Conservation (phyloP, 2,888 invertebrate genomes). For the Trisateles emortualis region DNA sequence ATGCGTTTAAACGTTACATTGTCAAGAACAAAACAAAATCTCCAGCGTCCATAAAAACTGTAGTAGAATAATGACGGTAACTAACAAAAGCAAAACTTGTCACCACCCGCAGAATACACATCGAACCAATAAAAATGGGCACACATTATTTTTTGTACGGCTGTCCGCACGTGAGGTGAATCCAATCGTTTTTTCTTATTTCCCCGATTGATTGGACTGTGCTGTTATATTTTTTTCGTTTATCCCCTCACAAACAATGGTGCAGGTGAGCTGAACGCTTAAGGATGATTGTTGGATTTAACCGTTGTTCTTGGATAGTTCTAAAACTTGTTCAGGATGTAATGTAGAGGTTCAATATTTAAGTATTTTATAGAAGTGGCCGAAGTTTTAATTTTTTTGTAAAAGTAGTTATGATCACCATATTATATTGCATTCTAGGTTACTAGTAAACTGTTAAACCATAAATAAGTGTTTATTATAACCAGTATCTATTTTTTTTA, state of each 20-base stretch:
- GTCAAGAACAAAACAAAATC: neutral
- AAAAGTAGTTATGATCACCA: too few species aligned
- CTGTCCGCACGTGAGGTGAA: constrained; percentile 77
- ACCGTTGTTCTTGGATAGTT: constrained; percentile 45
- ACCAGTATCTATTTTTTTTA: too few species aligned
- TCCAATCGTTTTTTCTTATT: constrained; percentile 78
- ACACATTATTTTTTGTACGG: constrained; percentile 64
- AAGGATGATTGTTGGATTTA: constrained; percentile 48
- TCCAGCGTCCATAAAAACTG: constrained; percentile 14
- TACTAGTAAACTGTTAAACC: too few species aligned
- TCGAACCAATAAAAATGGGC: constrained; percentile 64
- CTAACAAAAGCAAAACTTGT: constrained; percentile 51
- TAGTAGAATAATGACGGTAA: constrained; percentile 47
- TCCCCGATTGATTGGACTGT: constrained; percentile 78
- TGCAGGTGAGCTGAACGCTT: constrained; percentile 72
- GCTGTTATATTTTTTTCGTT: constrained; percentile 68
- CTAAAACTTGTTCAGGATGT: constrained; percentile 32
- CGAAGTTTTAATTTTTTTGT: too few species aligned
- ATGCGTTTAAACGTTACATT: neutral
- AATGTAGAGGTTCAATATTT: too few species aligned
- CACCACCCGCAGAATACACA: constrained; percentile 56
- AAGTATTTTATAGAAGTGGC: too few species aligned
- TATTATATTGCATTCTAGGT: too few species aligned
- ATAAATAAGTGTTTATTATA: too few species aligned
- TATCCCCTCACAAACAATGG: constrained; percentile 69